phyloP scores from a whole-genome alignment of 2,888 invertebrate genomes.

The Acronicta aceris region DNA sequence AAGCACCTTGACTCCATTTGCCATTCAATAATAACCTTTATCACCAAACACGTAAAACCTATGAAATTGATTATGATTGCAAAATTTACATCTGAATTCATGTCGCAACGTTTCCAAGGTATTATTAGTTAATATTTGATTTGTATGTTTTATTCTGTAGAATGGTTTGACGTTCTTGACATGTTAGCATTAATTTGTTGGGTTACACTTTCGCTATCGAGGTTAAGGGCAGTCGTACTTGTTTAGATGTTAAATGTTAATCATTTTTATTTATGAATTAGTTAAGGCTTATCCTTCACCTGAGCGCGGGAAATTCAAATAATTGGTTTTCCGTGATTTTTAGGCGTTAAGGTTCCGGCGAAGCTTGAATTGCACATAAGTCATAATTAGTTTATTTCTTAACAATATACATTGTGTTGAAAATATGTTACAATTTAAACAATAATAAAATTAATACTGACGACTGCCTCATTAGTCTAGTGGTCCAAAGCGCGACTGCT shows the following conservation, averaged over 20 bases:
- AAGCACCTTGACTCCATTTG: constrained; percentile 31
- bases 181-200: constrained; percentile 38
- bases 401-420: no score
- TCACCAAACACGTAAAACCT: constrained; percentile 4
- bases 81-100: constrained; percentile 38
- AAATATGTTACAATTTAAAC: no score
- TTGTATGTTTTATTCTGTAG: constrained; percentile 16
- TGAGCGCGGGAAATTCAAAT: no score
- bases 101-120: constrained; percentile 52
- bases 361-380: no score
- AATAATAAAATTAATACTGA: no score
- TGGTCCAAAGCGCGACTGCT: no score
- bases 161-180: constrained; percentile 50
- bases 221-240: constrained; percentile 13
- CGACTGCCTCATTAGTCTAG: no score
- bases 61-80: constrained; percentile 28
- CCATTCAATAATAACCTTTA: constrained; percentile 32
- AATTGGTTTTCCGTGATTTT: no score
- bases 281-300: no score
- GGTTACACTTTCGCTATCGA: constrained; percentile 34
- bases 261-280: no score
- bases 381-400: no score
- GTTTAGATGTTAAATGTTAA: neutral
- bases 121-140: constrained; percentile 45
- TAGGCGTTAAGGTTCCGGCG: no score